A percentile compares a stretch with the other conserved stretches of the same genome.
phyloP scores from a whole-genome alignment of 2,888 invertebrate genomes.

The Dioctria rufipes region DNA sequence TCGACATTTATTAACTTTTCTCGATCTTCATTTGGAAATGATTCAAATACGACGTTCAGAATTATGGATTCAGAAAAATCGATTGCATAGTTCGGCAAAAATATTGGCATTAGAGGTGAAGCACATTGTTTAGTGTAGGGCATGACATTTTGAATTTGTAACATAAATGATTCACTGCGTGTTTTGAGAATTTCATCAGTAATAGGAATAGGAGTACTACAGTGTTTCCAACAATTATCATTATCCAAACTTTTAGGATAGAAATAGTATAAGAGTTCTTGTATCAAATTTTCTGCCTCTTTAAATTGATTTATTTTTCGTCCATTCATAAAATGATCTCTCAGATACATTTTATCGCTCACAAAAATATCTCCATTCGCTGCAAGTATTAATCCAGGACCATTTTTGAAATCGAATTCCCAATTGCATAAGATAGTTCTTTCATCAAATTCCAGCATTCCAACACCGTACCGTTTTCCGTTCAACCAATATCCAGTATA shows the following conservation, averaged over 20 bases:
- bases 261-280: constrained; percentile 4
- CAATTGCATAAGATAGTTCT: constrained; percentile 38
- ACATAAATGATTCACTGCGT: not conserved
- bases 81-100: constrained; percentile 49
- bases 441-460: constrained; percentile 52
- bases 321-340: not conserved
- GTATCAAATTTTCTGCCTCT: not conserved
- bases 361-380: constrained; percentile 53
- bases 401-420: constrained; percentile 44
- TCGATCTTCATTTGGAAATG: constrained; percentile 4
- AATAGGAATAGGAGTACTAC: too few relatives aligned
- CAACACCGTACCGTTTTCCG: constrained; percentile 52
- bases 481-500: constrained; percentile 53
- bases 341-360: constrained; percentile 44
- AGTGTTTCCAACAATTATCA: not conserved
- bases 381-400: constrained; percentile 52
- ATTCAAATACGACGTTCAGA: constrained; percentile 23
- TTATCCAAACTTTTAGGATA: not conserved
- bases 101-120: constrained; percentile 18
- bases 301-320: constrained; percentile 12
- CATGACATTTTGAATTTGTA: not conserved
- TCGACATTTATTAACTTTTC: constrained; percentile 15
- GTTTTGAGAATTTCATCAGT: not conserved
- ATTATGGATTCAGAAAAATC: constrained; percentile 30
- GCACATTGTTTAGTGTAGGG: not conserved